Base-by-base conservation (phyloP, 2,797 vertebrate genomes). In the Danio kyathit region DNA sequence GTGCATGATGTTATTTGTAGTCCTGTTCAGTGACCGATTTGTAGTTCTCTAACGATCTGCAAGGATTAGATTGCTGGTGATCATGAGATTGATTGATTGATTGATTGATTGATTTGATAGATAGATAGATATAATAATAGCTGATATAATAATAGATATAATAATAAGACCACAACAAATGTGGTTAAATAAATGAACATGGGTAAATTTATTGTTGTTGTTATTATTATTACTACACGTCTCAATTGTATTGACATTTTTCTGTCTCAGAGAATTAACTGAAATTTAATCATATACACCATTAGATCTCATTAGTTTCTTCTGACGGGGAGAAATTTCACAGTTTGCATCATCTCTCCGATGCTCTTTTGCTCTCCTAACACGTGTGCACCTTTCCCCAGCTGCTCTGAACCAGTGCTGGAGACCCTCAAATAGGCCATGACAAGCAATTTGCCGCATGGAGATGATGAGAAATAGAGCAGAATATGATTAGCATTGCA, bases 361-460 rank as follows among this genome's bases (percentile, higher is more conserved):
- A n/a, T 4, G n/a, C 44, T 75, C 11, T 6, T 51, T 51, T 64
- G 21, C 57, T 64, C 74, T 43, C 21, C 59, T 63, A 73, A 59
- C 54, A 65, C 38, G 5, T 65, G 61, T 16, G 6, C 60, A 76
- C 12, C 59, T 65, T 61, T 17, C 17, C 40, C 16, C 76, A 60
- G 48, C 44, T 61, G 54, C 51, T 69, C 65, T 57, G 6, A 17
- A 38, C 76, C 52, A 44, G 19, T 8, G n/a, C 65, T 69, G 16
- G 29, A 49, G 52, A 66, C 44, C 29, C 84, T 88, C 83, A 91
- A 90, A 91, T 86, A 87, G 89, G 89, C 84, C 82, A 87, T 91
- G 88, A 89, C 88, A 92, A 91, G 86, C 87, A 90, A 90, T 93
- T 91, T 93, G 90, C 85, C 84, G 84, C 85, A 83, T 87, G 87